A percentile compares a stretch with the other conserved stretches of the same genome.
These are phyloP conservation scores for Cataglyphis hispanica DNA, from an alignment of 1,140 invertebrate species.

Conservation along the genomic window DNA sequence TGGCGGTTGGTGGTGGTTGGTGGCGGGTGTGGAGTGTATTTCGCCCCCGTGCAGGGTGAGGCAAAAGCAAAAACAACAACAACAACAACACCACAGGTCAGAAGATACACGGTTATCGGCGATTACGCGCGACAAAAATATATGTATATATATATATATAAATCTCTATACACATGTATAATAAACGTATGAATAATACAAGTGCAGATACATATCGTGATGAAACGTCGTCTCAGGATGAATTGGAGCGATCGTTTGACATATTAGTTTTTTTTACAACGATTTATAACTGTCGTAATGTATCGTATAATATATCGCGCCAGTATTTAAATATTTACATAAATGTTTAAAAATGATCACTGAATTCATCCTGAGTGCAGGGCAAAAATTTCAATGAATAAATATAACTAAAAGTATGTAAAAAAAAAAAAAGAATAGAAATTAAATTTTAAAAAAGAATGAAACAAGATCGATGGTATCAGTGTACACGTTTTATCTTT, in stretches of 20 bases:
- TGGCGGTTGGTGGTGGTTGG: constrained; percentile 77
- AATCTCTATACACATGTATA: constrained; percentile 36
- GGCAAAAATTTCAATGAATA: constrained; percentile 18
- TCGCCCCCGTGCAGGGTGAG: constrained; percentile 78
- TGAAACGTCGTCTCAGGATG: constrained; percentile 9
- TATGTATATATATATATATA: constrained; percentile 36
- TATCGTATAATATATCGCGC: neutral
- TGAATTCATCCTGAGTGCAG: constrained; percentile 59
- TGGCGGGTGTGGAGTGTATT: constrained; percentile 75
- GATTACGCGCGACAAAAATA: constrained; percentile 65
- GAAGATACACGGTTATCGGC: constrained; percentile 73
- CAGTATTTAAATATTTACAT: neutral
- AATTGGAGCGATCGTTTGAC: neutral
- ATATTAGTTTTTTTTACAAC: neutral
- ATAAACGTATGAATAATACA: constrained; percentile 36
- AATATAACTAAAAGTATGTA: constrained; percentile 4
- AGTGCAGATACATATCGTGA: constrained; percentile 19
- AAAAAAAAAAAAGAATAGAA: constrained; percentile 12
- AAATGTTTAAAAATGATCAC: constrained; percentile 7
- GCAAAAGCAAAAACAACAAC: constrained; percentile 83
- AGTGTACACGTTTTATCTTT: neutral
- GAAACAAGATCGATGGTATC: neutral
- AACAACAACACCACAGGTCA: constrained; percentile 84
- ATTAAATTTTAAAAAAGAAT: neutral
- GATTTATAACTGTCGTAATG: neutral